A percentile compares a stretch with the other conserved stretches of the same genome.
These are phyloP conservation scores for Melanotaenia duboulayi DNA, from an alignment of 2,113 vertebrate species.

Conservation along the genomic window DNA sequence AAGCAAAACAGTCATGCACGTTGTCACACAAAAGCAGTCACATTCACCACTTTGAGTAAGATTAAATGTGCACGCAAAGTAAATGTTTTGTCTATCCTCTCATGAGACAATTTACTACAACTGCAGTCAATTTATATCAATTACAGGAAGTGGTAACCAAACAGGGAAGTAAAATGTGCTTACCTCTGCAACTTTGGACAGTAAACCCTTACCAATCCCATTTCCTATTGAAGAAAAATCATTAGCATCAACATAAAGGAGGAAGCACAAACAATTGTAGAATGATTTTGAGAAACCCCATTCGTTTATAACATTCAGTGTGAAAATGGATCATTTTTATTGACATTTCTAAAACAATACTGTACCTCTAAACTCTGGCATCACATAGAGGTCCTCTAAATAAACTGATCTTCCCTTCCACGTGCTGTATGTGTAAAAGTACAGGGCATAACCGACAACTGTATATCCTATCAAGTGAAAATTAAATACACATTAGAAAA, in stretches of 20 bases:
- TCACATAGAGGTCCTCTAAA: conserved; percentile 90
- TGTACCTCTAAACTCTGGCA: conserved; percentile 87
- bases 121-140: no score
- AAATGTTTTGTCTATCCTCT: no score
- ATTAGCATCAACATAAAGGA: background rate
- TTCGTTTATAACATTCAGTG: no score
- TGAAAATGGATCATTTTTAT: no score
- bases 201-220: conserved; percentile 82
- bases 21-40: background rate
- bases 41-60: no score
- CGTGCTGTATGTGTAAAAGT: conserved; percentile 86
- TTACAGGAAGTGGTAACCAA: background rate
- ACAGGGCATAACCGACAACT: conserved; percentile 83
- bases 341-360: background rate
- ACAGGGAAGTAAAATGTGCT: conserved; percentile 18
- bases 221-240: conserved; percentile 70
- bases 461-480: conserved; percentile 70
- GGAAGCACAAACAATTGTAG: background rate
- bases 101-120: background rate
- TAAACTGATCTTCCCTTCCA: conserved; percentile 81
- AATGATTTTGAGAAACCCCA: background rate
- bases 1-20: conserved; percentile 8
- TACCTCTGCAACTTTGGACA: conserved; percentile 83
- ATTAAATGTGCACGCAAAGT: no score
- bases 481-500: background rate